Conservation (phyloP, 2,797 vertebrate genomes). For the Somateria mollissima region DNA sequence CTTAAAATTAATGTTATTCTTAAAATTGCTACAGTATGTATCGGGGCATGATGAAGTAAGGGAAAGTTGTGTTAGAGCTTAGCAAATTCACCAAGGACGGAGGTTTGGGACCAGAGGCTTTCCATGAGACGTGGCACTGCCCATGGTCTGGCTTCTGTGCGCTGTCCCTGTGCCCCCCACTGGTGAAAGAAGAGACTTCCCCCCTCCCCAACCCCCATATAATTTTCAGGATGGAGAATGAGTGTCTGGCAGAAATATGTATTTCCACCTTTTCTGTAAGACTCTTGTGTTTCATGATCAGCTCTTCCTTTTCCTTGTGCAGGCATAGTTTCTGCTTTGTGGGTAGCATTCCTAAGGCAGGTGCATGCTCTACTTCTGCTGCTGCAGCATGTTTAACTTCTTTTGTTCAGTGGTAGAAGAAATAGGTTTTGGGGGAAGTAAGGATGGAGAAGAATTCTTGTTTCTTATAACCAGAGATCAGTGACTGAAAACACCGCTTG, state of each 20-base stretch:
- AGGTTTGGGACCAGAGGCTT: neutral
- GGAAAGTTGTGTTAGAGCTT: neutral
- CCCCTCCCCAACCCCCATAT: neutral
- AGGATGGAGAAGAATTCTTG: no score
- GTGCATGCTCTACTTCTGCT: no score
- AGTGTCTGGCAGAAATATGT: neutral
- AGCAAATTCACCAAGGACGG: accelerated
- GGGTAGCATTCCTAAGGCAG: no score
- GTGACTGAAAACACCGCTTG: no score
- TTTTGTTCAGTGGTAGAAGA: no score
- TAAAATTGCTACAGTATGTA: neutral
- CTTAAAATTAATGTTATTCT: neutral
- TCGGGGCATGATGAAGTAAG: neutral
- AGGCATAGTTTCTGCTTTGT: no score
- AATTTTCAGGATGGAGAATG: neutral
- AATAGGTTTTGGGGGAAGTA: no score
- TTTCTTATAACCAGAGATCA: no score
- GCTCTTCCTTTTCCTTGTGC: no score
- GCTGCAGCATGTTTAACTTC: no score
- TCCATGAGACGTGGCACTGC: neutral
- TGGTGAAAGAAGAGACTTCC: neutral
- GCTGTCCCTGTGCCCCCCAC: neutral
- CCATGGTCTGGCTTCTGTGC: accelerated
- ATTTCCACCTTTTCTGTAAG: neutral
- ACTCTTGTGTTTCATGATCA: neutral